phyloP scores from a whole-genome alignment of 2,888 invertebrate species.

The Drosophila multiciliata region DNA sequence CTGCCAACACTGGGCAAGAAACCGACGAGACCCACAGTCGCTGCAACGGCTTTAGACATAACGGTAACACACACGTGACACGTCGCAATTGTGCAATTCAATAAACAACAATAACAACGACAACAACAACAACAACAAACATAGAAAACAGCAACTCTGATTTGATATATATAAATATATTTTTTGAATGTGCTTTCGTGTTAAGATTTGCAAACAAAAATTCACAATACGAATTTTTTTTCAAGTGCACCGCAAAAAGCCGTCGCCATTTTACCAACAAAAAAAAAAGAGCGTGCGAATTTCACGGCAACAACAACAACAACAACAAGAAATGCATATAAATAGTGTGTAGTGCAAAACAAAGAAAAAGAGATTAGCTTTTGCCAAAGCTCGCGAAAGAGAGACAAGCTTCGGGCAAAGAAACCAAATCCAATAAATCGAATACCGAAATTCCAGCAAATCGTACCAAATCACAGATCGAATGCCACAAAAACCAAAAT shows the following conservation, averaged over 20 bases:
- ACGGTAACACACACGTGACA: slow-evolving; percentile 41
- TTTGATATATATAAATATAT: not conserved
- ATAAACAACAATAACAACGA: slow-evolving; percentile 33
- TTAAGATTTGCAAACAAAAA: slow-evolving; percentile 3
- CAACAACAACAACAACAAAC: slow-evolving; percentile 4
- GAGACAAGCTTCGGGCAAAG: not conserved
- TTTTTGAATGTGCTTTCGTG: slow-evolving; percentile 1
- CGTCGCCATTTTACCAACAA: slow-evolving; percentile 27
- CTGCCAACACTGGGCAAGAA: slow-evolving; percentile 13
- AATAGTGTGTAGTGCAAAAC: slow-evolving; percentile 3
- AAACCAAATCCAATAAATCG: not conserved
- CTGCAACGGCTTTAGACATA: slow-evolving; percentile 45
- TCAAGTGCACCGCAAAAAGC: slow-evolving; percentile 35
- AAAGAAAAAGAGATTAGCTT: slow-evolving; percentile 5
- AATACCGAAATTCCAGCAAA: not conserved
- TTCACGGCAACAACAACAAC: slow-evolving; percentile 16
- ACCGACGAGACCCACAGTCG: slow-evolving; percentile 40
- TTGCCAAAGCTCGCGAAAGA: not conserved
- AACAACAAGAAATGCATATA: slow-evolving; percentile 1
- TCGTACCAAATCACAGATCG: not conserved
- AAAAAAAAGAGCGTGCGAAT: slow-evolving; percentile 7
- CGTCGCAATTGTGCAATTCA: slow-evolving; percentile 19
- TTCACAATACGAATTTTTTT: slow-evolving; percentile 30
- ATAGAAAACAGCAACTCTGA: not conserved
- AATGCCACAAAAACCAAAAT: not conserved